Evolutionary conservation across 2,113 vertebrate species (phyloP).

Genomic region (Jaculus jaculus): DNA sequence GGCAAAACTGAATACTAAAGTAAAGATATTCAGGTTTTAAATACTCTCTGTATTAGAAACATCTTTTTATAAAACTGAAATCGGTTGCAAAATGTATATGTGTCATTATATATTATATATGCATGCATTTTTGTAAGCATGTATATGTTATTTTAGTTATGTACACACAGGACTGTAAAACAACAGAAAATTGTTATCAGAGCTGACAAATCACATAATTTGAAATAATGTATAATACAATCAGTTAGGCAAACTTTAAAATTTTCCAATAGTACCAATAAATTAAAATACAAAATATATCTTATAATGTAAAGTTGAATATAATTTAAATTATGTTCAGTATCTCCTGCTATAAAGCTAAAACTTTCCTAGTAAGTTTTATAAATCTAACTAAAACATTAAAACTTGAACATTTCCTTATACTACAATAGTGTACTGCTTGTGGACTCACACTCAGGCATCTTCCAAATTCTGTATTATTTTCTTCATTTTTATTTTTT

Average conservation of each 20-base stretch:
- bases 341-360: neutral
- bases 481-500: too few species aligned
- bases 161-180: neutral
- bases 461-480: neutral
- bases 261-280: neutral
- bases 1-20: conserved; percentile 62
- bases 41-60: neutral
- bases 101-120: neutral
- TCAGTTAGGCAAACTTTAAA: neutral
- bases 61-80: conserved; percentile 37
- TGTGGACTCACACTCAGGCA: neutral
- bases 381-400: neutral
- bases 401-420: neutral
- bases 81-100: neutral
- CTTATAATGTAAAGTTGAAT: conserved; percentile 14
- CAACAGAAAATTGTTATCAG: conserved; percentile 17
- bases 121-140: neutral
- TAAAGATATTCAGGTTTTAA: conserved; percentile 34
- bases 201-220: neutral
- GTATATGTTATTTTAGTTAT: neutral
- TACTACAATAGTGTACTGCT: neutral
- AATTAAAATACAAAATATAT: conserved; percentile 28
- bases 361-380: neutral
- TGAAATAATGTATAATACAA: conserved; percentile 6
- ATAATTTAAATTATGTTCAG: conserved; percentile 10